A percentile compares a stretch with the other conserved stretches of the same genome.
phyloP scores from a whole-genome alignment of 2,797 vertebrate species.

The Carduelis carduelis region DNA sequence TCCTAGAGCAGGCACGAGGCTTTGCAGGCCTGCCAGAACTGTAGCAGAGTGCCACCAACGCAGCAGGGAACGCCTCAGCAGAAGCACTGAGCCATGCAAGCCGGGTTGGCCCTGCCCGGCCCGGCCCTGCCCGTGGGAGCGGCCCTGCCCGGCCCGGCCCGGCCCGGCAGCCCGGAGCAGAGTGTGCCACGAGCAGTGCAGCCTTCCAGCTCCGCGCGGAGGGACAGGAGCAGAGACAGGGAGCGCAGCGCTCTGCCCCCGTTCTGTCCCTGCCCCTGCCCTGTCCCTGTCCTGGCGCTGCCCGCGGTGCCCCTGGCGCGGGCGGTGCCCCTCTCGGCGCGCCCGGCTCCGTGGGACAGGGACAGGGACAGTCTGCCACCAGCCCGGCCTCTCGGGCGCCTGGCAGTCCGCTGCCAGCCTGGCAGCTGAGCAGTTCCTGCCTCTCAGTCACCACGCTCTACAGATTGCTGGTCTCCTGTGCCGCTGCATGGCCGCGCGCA shows the following conservation, averaged over 20 bases:
- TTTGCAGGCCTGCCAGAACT: background rate
- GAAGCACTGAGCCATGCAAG: fast-evolving
- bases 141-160: no score
- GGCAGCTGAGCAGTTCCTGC: background rate
- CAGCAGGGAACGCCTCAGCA: background rate
- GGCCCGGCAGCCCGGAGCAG: no score
- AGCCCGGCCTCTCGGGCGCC: background rate
- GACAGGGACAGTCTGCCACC: background rate
- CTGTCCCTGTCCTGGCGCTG: no score
- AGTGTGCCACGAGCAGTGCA: no score
- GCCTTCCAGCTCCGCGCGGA: no score
- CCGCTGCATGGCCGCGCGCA: background rate
- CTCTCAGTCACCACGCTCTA: fast-evolving
- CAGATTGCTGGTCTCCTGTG: slow-evolving; percentile 18
- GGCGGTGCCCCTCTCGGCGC: background rate
- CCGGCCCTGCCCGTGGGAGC: fast-evolving
- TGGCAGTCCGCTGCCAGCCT: background rate
- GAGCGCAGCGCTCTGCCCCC: background rate
- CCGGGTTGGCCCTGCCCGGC: background rate
- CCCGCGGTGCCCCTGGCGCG: no score
- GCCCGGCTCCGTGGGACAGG: background rate
- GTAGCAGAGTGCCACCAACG: fast-evolving
- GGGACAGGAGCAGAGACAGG: no score
- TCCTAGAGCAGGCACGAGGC: background rate
- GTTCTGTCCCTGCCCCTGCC: no score